Evolutionary conservation across 1,140 invertebrate species (phyloP), one percentile per base, ranked within the genome.

Genomic region (Eumaeus atala): DNA sequence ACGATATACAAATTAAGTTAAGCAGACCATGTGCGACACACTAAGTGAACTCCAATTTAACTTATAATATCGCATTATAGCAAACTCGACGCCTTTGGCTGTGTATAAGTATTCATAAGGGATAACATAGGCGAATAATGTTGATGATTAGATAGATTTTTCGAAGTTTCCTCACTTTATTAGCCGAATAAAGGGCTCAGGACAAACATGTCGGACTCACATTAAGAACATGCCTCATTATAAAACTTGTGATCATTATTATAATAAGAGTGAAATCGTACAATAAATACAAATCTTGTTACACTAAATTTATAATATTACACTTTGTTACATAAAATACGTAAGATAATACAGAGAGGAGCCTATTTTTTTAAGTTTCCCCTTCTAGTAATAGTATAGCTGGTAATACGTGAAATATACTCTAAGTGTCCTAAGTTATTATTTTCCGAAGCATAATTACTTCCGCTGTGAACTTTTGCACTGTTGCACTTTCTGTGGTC

Each of bases 21-120:
- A 51, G 56, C 63, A 73, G 68, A 81, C 73, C 84, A 87, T 81
- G 79, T 85, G 84, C 84, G 81, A 87, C 84, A 87, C 84, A 84
- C 82, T 83, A 81, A 64, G 58, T 60, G 55, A 61, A 61, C 54
- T 58, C 48, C 54, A 51, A 55, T 58, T 61, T 62, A 51, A 51
- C 17, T 48, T 57, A 59, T 40, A 58, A 68, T 67, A 51, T 51
- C 64, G 68, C 68, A 62, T 67, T 59, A 54, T 66, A 57, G 74
- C 66, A 59, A 56, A 71, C 56, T 62, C 60, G 58, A 74, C 65
- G 70, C 74, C 70, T 70, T 78, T 74, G 71, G 74, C 75, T 84
- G 78, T 82, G 77, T 73, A 64, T 74, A 58, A 48, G 53, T 68
- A 57, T 50, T 54, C 40, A 44, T 44, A 44, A 44, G 40, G n/a